Conservation (phyloP, 1,140 invertebrate genomes). For the Ostrea edulis region DNA sequence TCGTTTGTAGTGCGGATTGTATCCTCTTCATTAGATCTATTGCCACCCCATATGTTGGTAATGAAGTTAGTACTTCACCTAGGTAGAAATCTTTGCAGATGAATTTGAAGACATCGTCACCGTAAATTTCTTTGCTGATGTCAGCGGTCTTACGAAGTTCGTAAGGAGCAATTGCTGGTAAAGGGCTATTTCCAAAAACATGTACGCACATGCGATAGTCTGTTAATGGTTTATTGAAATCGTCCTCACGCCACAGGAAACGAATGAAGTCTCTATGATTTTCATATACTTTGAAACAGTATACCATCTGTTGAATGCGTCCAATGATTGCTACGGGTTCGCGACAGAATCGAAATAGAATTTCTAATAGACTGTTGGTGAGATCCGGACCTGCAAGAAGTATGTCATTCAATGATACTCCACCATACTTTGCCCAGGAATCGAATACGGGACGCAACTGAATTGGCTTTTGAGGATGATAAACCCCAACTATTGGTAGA, state of each 20-base stretch:
- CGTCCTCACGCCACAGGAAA: constrained; percentile 53
- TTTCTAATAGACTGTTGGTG: no score
- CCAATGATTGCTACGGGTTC: constrained; percentile 43
- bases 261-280: constrained; percentile 51
- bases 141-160: not conserved
- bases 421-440: constrained; percentile 38
- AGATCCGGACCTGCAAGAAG: no score
- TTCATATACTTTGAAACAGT: constrained; percentile 47
- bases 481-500: constrained; percentile 50
- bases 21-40: constrained; percentile 45
- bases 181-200: constrained; percentile 17
- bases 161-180: not conserved
- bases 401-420: constrained; percentile 63
- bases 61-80: constrained; percentile 41
- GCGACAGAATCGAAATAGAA: not conserved
- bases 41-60: constrained; percentile 21
- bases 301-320: constrained; percentile 58
- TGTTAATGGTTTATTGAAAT: not conserved
- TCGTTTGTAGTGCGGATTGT: constrained; percentile 13
- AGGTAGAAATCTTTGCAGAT: not conserved
- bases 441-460: constrained; percentile 50
- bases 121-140: not conserved
- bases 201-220: not conserved
- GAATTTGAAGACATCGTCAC: not conserved
- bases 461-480: constrained; percentile 44